Evolutionary conservation across 1,140 invertebrate species (phyloP).

Genomic region (Drosophila paulistorum): DNA sequence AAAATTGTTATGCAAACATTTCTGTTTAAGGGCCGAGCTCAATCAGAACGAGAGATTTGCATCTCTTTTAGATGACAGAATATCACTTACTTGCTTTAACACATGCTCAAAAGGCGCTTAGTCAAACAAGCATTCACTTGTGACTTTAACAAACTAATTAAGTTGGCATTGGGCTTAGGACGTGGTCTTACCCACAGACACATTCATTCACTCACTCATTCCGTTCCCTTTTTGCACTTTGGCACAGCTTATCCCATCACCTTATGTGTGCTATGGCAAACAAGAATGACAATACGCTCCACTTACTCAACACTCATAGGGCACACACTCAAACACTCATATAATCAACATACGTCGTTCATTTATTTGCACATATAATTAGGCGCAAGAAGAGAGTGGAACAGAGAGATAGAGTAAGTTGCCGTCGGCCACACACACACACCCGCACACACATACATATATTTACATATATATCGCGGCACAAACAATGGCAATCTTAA

Average conservation of each 20-base stretch:
- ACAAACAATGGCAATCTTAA: conserved; percentile 3
- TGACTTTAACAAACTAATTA: conserved; percentile 54
- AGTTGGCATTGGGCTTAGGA: conserved; percentile 39
- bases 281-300: conserved; percentile 17
- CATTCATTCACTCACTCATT: conserved; percentile 1
- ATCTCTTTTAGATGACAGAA: neutral
- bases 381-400: conserved; percentile 43
- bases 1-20: neutral
- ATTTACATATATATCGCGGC: neutral
- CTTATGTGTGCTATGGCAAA: conserved; percentile 12
- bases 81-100: neutral
- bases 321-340: conserved; percentile 49
- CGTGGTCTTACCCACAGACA: neutral
- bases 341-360: conserved; percentile 36
- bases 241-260: conserved; percentile 7
- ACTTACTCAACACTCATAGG: conserved; percentile 24
- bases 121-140: conserved; percentile 5
- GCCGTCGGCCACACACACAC: conserved; percentile 22
- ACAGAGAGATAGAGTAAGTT: neutral
- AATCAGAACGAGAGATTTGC: neutral
- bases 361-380: conserved; percentile 82
- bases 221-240: neutral
- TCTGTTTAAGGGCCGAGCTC: no score
- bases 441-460: conserved; percentile 6
- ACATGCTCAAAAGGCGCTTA: conserved; percentile 5